phyloP scores from a whole-genome alignment of 2,888 invertebrate genomes.

The Camptogramma bilineatum region DNA sequence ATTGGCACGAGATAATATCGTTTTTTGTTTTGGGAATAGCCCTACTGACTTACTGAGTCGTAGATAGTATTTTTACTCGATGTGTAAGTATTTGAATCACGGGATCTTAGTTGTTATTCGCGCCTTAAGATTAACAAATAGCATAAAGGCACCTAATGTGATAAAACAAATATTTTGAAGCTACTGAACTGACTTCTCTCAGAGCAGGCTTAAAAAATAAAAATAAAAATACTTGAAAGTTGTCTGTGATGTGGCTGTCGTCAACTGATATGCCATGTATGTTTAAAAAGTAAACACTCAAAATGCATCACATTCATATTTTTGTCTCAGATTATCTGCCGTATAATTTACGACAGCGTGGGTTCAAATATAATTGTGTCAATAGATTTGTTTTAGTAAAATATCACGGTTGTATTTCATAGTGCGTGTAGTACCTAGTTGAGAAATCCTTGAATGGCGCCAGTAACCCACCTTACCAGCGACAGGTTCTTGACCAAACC shows the following conservation, averaged over 20 bases:
- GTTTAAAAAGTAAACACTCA: neutral
- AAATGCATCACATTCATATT: neutral
- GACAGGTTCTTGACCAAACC: conserved; percentile 45
- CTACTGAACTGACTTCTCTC: neutral
- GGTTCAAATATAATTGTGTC: conserved; percentile 15
- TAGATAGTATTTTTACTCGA: no score
- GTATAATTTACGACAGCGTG: conserved; percentile 6
- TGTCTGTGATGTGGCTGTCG: neutral
- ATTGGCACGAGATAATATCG: no score
- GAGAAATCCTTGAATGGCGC: conserved; percentile 47
- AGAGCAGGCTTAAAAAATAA: neutral
- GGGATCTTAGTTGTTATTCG: no score
- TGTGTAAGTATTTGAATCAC: no score
- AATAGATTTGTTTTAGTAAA: conserved; percentile 16
- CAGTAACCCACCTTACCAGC: conserved; percentile 38
- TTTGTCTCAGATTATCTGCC: neutral
- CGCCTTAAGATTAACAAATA: no score
- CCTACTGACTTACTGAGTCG: no score
- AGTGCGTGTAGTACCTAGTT: conserved; percentile 29
- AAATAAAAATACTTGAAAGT: neutral
- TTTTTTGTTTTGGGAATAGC: no score
- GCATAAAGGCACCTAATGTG: no score
- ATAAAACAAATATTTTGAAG: neutral
- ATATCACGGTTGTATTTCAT: conserved; percentile 11
- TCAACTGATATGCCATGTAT: no score